Base-by-base conservation (phyloP, 2,888 invertebrate species). In the Platycheirus rosarum region DNA sequence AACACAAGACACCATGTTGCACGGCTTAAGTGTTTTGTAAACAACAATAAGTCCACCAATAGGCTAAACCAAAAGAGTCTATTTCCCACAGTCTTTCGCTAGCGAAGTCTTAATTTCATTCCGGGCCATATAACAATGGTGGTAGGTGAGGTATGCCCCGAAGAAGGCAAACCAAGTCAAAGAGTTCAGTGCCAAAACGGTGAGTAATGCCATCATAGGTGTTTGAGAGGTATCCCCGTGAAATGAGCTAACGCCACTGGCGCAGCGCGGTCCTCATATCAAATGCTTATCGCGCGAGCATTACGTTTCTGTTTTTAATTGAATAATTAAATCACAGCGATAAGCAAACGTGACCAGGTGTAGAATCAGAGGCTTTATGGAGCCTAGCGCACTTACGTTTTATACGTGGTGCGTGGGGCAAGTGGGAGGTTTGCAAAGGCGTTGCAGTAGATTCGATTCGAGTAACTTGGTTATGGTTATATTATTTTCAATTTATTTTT, bases 1-100 rank as follows among this genome's bases (percentile, higher is more conserved):
- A 55, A 40, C 37, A 55, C 16, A 20, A 60, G 63, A 62, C 62
- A 68, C 62, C n/a, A 79, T 68, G 68, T 68, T 55, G 46, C 40
- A 62, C 78, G 78, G 78, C 74, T 79, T 74, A 79, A 68, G 68
- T 62, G 68, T 37, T 79, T 79, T 62, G 78, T 68, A 79, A 79
- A 79, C 74, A 79, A 63, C 66, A 74, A 68, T 68, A 51, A 68
- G 60, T 42, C 44, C 35, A 44, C 55, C 48, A 63, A 42, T 49
- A 44, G 55, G 55, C 42, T 29, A 66, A 16, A 14, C 44, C 23
- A 40, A 55, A 53, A 70, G 49, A 60, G 13, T 57, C 26, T 16
- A 42, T 44, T 74, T 74, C 68, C 55, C 78, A 79, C 55, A 44
- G 46, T 40, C 23, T 26, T 57, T 60, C 13, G 53, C 68, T 29